Conservation (phyloP, 2,888 invertebrate genomes). For the Archips xylosteana region DNA sequence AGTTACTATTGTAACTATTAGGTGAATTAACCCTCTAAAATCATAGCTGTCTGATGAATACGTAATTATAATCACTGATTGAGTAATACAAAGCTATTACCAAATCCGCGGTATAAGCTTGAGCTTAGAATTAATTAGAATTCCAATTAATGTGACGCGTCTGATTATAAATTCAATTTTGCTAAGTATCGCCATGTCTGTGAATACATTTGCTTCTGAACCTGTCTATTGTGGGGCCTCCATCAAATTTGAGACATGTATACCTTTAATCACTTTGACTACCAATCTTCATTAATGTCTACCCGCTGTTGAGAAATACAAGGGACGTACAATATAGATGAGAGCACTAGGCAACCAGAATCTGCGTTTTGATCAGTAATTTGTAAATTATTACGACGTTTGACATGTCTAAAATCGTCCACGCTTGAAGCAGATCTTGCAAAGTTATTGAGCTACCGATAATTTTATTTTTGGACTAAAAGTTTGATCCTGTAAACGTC, state of each 20-base stretch:
- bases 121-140: constrained; percentile 32
- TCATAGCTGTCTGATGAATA: background rate
- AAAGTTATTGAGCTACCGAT: background rate
- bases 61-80: constrained; percentile 19
- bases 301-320: constrained; percentile 10
- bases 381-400: background rate
- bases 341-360: background rate
- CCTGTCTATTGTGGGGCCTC: constrained; percentile 27
- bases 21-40: background rate
- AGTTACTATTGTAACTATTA: background rate
- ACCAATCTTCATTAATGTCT: constrained; percentile 23
- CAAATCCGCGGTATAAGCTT: constrained; percentile 28
- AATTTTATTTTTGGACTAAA: background rate
- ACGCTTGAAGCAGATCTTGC: background rate
- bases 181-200: constrained; percentile 33
- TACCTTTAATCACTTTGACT: constrained; percentile 35
- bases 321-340: constrained; percentile 1
- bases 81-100: constrained; percentile 28
- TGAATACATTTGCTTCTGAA: constrained; percentile 33
- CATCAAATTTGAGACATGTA: constrained; percentile 29
- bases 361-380: constrained; percentile 4
- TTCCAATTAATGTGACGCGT: constrained; percentile 35
- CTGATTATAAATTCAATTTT: constrained; percentile 42
- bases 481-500: background rate
- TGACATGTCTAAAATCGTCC: background rate